These are phyloP conservation scores for Dolomedes plantarius DNA, from an alignment of 2,888 invertebrate species.

Conservation along the genomic window DNA sequence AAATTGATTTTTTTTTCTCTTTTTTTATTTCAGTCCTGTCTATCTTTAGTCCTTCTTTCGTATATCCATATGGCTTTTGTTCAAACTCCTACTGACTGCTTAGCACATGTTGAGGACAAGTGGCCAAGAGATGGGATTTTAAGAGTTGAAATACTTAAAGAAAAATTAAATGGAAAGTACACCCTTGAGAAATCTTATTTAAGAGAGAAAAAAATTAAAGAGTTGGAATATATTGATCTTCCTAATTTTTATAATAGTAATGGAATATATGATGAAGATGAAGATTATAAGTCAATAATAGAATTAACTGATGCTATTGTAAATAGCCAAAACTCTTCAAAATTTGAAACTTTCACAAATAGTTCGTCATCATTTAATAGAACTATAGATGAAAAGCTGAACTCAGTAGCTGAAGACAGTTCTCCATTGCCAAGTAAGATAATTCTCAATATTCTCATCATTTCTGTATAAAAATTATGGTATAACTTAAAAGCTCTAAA, in stretches of 20 bases:
- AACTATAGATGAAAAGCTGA: neutral
- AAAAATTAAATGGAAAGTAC: constrained; percentile 39
- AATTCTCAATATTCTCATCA: too few species aligned
- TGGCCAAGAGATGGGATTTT: constrained; percentile 98
- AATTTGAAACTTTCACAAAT: neutral
- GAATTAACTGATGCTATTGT: neutral
- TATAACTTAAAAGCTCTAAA: too few species aligned
- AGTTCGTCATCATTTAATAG: neutral
- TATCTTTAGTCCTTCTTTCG: constrained; percentile 89
- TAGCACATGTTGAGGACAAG: constrained; percentile 88
- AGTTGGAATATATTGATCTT: neutral
- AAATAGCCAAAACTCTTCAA: neutral
- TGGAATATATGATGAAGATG: neutral
- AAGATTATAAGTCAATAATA: neutral
- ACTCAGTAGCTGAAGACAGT: neutral
- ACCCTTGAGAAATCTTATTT: constrained; percentile 39
- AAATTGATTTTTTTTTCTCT: too few species aligned
- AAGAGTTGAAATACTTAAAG: constrained; percentile 84
- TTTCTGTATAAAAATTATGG: too few species aligned
- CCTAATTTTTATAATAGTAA: neutral
- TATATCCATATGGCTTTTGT: constrained; percentile 97
- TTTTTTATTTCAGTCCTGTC: constrained; percentile 41
- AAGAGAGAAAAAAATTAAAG: constrained; percentile 26
- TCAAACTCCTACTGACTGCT: constrained; percentile 92
- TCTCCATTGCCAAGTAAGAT: neutral